These are phyloP conservation scores for Brachymystax lenok DNA, from an alignment of 2,797 vertebrate species.

Conservation along the genomic window DNA sequence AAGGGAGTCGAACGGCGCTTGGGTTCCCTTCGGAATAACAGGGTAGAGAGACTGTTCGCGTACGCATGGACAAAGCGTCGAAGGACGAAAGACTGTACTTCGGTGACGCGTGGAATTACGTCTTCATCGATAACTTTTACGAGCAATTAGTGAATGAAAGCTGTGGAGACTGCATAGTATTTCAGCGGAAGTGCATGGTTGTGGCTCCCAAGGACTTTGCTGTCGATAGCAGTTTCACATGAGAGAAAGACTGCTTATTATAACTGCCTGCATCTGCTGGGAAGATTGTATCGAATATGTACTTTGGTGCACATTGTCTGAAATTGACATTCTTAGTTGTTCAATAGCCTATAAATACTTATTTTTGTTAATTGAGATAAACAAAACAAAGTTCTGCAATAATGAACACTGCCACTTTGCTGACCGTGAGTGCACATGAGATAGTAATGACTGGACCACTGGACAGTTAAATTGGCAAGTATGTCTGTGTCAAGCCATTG, in stretches of 20 bases:
- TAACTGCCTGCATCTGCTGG: slow-evolving; percentile 47
- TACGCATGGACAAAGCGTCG: slow-evolving; percentile 25
- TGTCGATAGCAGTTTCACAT: slow-evolving; percentile 12
- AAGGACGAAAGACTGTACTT: slow-evolving; percentile 30
- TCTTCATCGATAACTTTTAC: slow-evolving; percentile 66
- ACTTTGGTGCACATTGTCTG: slow-evolving; percentile 48
- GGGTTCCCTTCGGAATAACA: slow-evolving; percentile 44
- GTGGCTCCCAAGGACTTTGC: slow-evolving; percentile 43
- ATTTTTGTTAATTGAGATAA: slow-evolving; percentile 85
- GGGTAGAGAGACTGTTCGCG: slow-evolving; percentile 27
- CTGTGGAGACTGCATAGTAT: slow-evolving; percentile 6
- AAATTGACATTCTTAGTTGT: slow-evolving; percentile 62
- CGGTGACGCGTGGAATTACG: slow-evolving; percentile 62
- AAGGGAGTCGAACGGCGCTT: slow-evolving; percentile 31
- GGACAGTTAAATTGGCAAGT: slow-evolving; percentile 35
- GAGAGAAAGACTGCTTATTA: slow-evolving; percentile 53
- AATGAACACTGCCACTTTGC: slow-evolving; percentile 64
- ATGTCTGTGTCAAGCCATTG: slow-evolving; percentile 52
- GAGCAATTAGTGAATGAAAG: slow-evolving; percentile 79
- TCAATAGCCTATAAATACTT: slow-evolving; percentile 77
- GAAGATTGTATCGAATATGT: slow-evolving; percentile 39
- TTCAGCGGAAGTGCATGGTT: slow-evolving; percentile 8
- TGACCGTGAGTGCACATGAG: slow-evolving; percentile 51
- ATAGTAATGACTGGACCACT: slow-evolving; percentile 15
- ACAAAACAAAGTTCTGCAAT: slow-evolving; percentile 52